A percentile compares a stretch with the other conserved stretches of the same genome.
These are phyloP conservation scores for Notamacropus eugenii DNA, from an alignment of 2,797 vertebrate genomes.

Conservation along the genomic window DNA sequence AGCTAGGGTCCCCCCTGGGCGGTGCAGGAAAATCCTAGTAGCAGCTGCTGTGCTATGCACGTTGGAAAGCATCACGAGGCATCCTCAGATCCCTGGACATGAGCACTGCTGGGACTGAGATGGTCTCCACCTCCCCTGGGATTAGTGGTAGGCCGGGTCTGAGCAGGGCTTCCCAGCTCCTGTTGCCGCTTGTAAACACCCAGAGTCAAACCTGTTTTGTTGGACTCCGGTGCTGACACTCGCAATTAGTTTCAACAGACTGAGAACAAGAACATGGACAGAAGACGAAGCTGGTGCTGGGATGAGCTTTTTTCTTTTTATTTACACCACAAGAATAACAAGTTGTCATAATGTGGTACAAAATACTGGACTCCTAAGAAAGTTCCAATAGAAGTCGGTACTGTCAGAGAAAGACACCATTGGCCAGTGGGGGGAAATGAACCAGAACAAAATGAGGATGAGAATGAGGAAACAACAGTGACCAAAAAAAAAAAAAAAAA, in stretches of 20 bases:
- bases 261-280: not conserved
- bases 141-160: not conserved
- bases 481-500: not conserved
- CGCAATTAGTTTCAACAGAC: not conserved
- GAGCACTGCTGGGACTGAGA: not conserved
- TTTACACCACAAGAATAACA: conserved; percentile 92
- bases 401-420: conserved; percentile 84
- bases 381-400: conserved; percentile 84
- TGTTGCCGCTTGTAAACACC: not conserved
- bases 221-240: not conserved
- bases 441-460: conserved; percentile 8
- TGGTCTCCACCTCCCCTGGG: not conserved
- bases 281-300: conserved; percentile 75
- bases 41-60: not conserved
- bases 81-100: not conserved
- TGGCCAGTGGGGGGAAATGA: conserved; percentile 75
- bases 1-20: not conserved
- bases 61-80: not conserved
- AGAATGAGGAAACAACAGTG: conserved; percentile 25
- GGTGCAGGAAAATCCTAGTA: not conserved
- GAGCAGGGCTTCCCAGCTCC: not conserved
- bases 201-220: not conserved
- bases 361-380: conserved; percentile 88
- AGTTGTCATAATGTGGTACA: conserved; percentile 88
- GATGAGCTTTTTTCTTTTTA: conserved; percentile 87